phyloP scores from a whole-genome alignment of 2,797 vertebrate species.

The Philypnodon macrostomus region DNA sequence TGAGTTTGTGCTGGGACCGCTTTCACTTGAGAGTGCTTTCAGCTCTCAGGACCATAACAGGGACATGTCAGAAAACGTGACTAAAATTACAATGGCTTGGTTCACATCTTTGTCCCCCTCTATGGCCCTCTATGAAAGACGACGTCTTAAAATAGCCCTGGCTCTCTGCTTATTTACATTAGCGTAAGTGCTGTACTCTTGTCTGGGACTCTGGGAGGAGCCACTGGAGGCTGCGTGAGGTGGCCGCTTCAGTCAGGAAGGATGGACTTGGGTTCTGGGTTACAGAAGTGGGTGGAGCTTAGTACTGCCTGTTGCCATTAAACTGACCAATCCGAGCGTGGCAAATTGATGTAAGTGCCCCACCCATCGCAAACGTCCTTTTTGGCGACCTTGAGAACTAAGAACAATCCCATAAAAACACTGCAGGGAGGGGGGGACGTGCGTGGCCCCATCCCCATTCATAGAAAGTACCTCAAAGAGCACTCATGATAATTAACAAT shows the following conservation, averaged over 20 bases:
- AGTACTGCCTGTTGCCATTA: conserved; percentile 32
- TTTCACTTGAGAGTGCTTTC: conserved; percentile 28
- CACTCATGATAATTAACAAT: conserved; percentile 81
- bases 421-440: conserved; percentile 28
- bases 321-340: conserved; percentile 33
- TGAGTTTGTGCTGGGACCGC: neutral
- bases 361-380: conserved; percentile 58
- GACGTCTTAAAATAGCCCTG: conserved; percentile 75
- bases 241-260: conserved; percentile 32
- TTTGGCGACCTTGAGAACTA: conserved; percentile 69
- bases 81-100: conserved; percentile 70
- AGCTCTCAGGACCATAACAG: conserved; percentile 38
- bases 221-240: conserved; percentile 41
- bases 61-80: conserved; percentile 65
- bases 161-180: conserved; percentile 70
- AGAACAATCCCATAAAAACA: conserved; percentile 74
- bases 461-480: conserved; percentile 67
- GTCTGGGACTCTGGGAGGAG: conserved; percentile 51
- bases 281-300: conserved; percentile 29
- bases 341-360: conserved; percentile 60
- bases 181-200: conserved; percentile 71
- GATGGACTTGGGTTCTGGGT: conserved; percentile 36
- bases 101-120: conserved; percentile 70
- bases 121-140: conserved; percentile 57
- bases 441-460: conserved; percentile 61